These are phyloP conservation scores for Pygoscelis antarcticus DNA, from an alignment of 2,113 vertebrate species.

Conservation along the genomic window DNA sequence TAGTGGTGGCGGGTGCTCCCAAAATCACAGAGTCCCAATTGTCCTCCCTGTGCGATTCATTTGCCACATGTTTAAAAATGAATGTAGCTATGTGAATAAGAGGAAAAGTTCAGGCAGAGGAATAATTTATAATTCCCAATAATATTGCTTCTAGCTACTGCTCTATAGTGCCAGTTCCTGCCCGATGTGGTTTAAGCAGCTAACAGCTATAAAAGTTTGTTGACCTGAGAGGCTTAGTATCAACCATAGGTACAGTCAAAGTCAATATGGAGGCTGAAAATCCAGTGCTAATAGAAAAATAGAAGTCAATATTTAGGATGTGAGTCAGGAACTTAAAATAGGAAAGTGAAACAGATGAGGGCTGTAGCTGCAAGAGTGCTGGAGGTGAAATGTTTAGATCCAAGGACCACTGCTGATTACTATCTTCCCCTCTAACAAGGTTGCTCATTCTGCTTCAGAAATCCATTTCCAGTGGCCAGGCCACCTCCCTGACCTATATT, in stretches of 20 bases:
- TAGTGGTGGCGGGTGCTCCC: not conserved
- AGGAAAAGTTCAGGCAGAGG: slow-evolving; percentile 68
- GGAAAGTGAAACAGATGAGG: slow-evolving; percentile 76
- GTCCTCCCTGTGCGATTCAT: not conserved
- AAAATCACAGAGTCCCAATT: slow-evolving; percentile 50
- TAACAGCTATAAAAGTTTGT: slow-evolving; percentile 81
- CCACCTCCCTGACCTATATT: slow-evolving; percentile 77
- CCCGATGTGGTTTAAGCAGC: slow-evolving; percentile 74
- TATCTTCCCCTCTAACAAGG: slow-evolving; percentile 71
- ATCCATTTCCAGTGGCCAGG: slow-evolving; percentile 62
- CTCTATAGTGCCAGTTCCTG: slow-evolving; percentile 67
- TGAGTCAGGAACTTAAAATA: slow-evolving; percentile 82
- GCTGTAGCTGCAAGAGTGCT: slow-evolving; percentile 69
- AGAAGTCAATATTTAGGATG: slow-evolving; percentile 82
- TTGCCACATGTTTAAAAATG: slow-evolving; percentile 60
- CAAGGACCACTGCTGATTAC: slow-evolving; percentile 68
- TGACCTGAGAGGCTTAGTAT: slow-evolving; percentile 81
- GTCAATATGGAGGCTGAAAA: slow-evolving; percentile 82
- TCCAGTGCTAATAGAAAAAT: slow-evolving; percentile 81
- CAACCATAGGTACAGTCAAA: slow-evolving; percentile 81
- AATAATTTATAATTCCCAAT: slow-evolving; percentile 65
- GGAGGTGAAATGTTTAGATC: slow-evolving; percentile 71
- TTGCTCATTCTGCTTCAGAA: slow-evolving; percentile 60
- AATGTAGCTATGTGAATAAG: slow-evolving; percentile 67
- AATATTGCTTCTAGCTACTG: slow-evolving; percentile 69